Conservation (phyloP, 2,888 invertebrate genomes). For the Tenthredo mesomela region DNA sequence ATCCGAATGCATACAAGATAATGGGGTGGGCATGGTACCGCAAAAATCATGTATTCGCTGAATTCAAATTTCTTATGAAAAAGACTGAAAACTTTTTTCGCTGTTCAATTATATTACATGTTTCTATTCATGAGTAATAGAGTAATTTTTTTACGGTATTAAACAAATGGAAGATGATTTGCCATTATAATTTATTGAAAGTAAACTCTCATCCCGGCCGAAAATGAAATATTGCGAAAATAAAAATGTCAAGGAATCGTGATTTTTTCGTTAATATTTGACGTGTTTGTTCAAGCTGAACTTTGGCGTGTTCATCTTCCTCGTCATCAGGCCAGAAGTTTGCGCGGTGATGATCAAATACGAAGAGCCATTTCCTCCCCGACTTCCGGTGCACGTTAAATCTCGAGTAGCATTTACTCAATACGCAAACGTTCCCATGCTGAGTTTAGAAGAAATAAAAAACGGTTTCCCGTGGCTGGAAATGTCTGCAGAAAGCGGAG, state of each 20-base stretch:
- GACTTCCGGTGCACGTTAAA: conserved; percentile 13
- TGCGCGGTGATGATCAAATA: conserved; percentile 40
- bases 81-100: not conserved
- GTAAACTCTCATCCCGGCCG: not conserved
- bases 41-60: not conserved
- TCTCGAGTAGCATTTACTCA: conserved; percentile 38
- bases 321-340: conserved; percentile 57
- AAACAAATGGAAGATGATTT: not conserved
- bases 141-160: too few species aligned
- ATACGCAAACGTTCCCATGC: conserved; percentile 35
- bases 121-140: too few species aligned
- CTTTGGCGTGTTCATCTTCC: conserved; percentile 57
- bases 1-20: not conserved
- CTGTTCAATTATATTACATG: too few species aligned
- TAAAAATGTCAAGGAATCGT: not conserved
- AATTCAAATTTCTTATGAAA: not conserved
- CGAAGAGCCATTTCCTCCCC: conserved; percentile 28
- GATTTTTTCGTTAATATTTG: not conserved
- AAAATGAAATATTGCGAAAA: not conserved
- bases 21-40: not conserved
- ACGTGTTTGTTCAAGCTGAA: conserved; percentile 56
- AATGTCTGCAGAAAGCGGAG: not conserved
- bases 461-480: conserved; percentile 46
- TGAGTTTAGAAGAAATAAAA: conserved; percentile 42
- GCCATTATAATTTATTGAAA: not conserved